Evolutionary conservation across 1,140 invertebrate genomes (phyloP), one percentile per base, ranked within the genome.

Genomic region (Drosophila novamexicana): DNA sequence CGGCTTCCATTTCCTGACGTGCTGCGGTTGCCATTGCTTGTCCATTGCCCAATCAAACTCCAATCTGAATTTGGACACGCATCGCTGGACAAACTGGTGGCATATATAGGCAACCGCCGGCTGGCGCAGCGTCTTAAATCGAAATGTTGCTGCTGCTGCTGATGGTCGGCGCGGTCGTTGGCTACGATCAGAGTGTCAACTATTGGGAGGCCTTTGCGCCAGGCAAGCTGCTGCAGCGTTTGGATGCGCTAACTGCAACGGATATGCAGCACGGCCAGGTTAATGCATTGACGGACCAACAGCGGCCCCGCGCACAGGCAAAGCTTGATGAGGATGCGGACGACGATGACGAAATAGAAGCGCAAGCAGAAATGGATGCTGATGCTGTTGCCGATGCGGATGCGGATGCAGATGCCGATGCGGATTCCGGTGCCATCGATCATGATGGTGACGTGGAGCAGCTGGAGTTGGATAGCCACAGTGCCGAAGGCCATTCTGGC

Each of bases 141-240:
- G 29, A 49, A 50, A 81, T 79, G 67, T 42, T 69, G 66, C 50
- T 77, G 58, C 49, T 61, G 47, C 50, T 77, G 73, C 16, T 75
- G 44, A 16, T 79, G 36, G 8, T 88, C 14, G 54, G 62, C n/a
- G 42, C 70, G 18, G 53, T 49, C 42, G 67, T 56, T 18, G 59
- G 64, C 22, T 88, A 88, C 49, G 84, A 88, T 44, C 37, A 63
- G 8, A 72, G 52, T 8, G 59, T 90, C 42, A 90, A 90, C 72
- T 90, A 85, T 42, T 90, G 85, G 85, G 65, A 90, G 63, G 78
- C 85, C 16, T 90, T 85, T 66, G 78, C 69, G 7, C 86, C 85
- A 1, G 85, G 85, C 37, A 79, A 81, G 69, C 64, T 90, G 42
- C 72, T 90, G 8, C 58, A 90, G 42, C 78, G 81, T 1, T 18